Conservation (phyloP, 2,797 vertebrate genomes). For the Morus bassanus region DNA sequence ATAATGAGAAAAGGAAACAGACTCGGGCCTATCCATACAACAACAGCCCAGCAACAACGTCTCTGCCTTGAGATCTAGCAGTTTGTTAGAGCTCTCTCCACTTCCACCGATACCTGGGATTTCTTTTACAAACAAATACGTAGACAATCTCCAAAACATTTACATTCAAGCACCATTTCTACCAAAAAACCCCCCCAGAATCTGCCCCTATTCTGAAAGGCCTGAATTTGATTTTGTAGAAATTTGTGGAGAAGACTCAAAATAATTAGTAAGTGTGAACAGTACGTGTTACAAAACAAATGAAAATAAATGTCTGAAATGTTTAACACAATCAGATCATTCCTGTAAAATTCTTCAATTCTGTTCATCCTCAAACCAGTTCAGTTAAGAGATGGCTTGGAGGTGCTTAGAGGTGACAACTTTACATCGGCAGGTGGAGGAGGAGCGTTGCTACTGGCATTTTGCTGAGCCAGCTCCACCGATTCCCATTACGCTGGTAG, state of each 20-base stretch:
- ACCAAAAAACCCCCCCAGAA: background rate
- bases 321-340: background rate
- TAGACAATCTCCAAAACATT: background rate
- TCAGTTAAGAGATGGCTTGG: background rate
- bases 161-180: background rate
- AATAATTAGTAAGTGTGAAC: background rate
- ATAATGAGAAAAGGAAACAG: background rate
- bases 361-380: background rate
- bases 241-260: background rate
- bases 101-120: background rate
- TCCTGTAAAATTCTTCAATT: background rate
- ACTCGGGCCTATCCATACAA: background rate
- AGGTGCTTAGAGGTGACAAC: background rate
- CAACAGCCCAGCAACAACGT: background rate
- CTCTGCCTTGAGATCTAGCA: background rate
- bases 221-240: background rate
- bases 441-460: background rate
- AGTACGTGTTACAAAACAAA: background rate
- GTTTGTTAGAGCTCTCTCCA: background rate
- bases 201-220: background rate
- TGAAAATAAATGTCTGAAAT: background rate
- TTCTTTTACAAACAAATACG: background rate
- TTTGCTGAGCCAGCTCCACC: background rate
- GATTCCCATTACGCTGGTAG: background rate
- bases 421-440: background rate